Evolutionary conservation across 2,797 vertebrate species (phyloP).

Genomic region (Rhinichthys osculus): DNA sequence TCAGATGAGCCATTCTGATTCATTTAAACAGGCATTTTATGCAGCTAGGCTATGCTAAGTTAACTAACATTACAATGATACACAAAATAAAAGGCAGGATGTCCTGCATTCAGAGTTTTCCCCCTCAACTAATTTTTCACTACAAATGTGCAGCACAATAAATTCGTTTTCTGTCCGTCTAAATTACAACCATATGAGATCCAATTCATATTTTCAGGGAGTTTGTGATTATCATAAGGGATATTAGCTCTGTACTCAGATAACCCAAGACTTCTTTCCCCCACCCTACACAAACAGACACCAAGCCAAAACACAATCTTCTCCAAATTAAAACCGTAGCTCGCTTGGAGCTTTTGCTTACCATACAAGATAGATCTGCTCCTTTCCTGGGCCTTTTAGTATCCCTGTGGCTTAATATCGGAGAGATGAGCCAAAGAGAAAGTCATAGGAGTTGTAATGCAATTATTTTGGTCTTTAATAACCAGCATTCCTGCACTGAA

Average conservation of each 20-base stretch:
- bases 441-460: conserved; percentile 38
- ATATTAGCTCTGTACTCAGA: conserved; percentile 32
- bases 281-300: conserved; percentile 40
- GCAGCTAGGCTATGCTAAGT: conserved; percentile 65
- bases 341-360: conserved; percentile 40
- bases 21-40: conserved; percentile 71
- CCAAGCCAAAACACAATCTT: conserved; percentile 46
- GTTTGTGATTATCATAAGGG: background rate
- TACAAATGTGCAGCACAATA: conserved; percentile 10
- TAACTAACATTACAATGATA: conserved; percentile 55
- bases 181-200: conserved; percentile 24
- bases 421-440: conserved; percentile 43
- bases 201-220: background rate
- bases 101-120: conserved; percentile 61
- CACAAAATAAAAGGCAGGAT: conserved; percentile 59
- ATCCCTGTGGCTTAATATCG: conserved; percentile 36
- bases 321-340: conserved; percentile 39
- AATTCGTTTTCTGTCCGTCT: background rate
- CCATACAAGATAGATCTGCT: conserved; percentile 46
- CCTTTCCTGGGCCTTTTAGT: conserved; percentile 2
- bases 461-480: conserved; percentile 38
- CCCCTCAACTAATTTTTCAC: background rate
- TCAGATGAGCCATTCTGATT: conserved; percentile 63
- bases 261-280: background rate
- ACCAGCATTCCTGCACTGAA: conserved; percentile 24